Conservation (phyloP, 92 coral and sea anemone species). For the Actinernus sp. region DNA sequence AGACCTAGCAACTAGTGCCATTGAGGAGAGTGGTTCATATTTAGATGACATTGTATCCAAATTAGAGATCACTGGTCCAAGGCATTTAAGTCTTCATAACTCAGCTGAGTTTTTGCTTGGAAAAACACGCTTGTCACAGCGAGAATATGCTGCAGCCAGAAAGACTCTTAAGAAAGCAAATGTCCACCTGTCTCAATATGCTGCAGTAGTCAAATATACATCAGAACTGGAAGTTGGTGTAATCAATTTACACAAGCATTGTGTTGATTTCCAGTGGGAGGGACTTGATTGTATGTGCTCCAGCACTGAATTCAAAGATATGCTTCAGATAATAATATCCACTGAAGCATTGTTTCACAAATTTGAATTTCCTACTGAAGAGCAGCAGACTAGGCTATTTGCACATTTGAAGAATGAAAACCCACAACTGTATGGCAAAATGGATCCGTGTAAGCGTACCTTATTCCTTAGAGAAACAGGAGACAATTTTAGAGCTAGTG, state of each 20-base stretch:
- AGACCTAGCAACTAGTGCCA: constrained; percentile 25
- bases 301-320: too few relatives aligned
- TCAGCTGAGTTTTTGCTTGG: constrained; percentile 41
- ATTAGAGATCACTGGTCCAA: constrained; percentile 23
- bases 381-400: constrained; percentile 35
- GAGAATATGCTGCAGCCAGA: constrained; percentile 44
- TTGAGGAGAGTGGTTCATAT: constrained; percentile 33
- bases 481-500: constrained; percentile 36
- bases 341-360: constrained; percentile 1
- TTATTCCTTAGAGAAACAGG: constrained; percentile 27
- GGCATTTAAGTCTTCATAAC: constrained; percentile 18
- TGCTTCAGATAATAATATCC: constrained; percentile 14
- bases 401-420: constrained; percentile 27
- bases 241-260: constrained; percentile 32
- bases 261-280: constrained; percentile 31
- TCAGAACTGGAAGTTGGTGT: constrained; percentile 37
- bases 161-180: constrained; percentile 35
- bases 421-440: constrained; percentile 1
- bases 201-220: constrained; percentile 29
- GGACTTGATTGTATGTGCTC: constrained; percentile 33
- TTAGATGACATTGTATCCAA: constrained; percentile 29
- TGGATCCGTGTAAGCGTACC: constrained; percentile 20
- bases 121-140: too few relatives aligned
- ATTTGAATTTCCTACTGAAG: constrained; percentile 35
- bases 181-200: constrained; percentile 31